A percentile compares a stretch with the other conserved stretches of the same genome.
phyloP scores from a whole-genome alignment of 2,888 invertebrate species.

The Ormyrus nitidulus region DNA sequence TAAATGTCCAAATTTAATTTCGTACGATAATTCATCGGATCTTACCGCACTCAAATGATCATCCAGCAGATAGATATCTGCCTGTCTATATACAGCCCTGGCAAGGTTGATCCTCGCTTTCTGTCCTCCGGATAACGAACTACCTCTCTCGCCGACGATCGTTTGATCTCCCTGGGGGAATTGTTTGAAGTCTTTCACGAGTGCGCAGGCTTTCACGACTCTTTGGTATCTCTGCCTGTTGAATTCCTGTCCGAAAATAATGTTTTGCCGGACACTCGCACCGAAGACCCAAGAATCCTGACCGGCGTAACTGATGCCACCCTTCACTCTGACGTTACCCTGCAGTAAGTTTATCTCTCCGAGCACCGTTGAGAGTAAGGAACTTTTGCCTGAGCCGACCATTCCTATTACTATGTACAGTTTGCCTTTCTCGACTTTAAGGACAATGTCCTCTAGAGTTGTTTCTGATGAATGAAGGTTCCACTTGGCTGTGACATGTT shows the following conservation, averaged over 20 bases:
- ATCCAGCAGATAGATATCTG: conserved; percentile 88
- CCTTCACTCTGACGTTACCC: conserved; percentile 82
- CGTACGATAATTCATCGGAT: background rate
- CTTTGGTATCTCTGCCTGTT: conserved; percentile 79
- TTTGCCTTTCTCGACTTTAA: conserved; percentile 78
- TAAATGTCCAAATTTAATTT: background rate
- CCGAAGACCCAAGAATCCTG: conserved; percentile 93
- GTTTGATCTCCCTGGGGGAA: conserved; percentile 84
- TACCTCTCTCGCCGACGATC: conserved; percentile 84
- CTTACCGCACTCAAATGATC: conserved; percentile 86
- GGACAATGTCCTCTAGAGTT: conserved; percentile 77
- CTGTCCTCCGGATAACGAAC: conserved; percentile 85
- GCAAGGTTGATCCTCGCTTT: conserved; percentile 86
- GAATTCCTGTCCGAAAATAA: conserved; percentile 85
- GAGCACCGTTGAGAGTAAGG: conserved; percentile 82
- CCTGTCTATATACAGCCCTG: conserved; percentile 85
- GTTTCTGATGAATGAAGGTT: conserved; percentile 76
- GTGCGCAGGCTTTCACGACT: conserved; percentile 74
- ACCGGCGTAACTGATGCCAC: conserved; percentile 84
- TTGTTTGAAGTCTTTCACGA: conserved; percentile 77
- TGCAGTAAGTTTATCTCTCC: conserved; percentile 81
- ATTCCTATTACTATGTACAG: conserved; percentile 85
- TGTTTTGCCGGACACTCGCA: conserved; percentile 89
- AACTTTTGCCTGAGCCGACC: conserved; percentile 86
- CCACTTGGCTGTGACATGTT: conserved; percentile 76